A percentile compares a stretch with the other conserved stretches of the same genome.
Evolutionary conservation across 2,113 vertebrate genomes (phyloP).

Genomic region (Oryzias melastigma): DNA sequence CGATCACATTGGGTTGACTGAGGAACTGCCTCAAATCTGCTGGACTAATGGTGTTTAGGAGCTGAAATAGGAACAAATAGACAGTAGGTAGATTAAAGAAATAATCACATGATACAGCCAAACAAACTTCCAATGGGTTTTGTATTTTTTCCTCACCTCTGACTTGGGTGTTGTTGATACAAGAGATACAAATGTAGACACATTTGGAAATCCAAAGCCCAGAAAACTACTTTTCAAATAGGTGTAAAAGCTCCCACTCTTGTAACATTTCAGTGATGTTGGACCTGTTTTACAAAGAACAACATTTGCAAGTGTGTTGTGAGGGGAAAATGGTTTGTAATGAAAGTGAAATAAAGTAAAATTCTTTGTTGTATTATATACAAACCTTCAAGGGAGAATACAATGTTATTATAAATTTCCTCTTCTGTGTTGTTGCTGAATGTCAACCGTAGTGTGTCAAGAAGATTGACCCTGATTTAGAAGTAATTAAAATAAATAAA

Average conservation of each 20-base stretch:
- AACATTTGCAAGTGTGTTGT: background rate
- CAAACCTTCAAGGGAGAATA: slow-evolving; percentile 45
- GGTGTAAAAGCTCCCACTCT: slow-evolving; percentile 51
- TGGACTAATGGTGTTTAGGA: slow-evolving; percentile 60
- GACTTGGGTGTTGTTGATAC: slow-evolving; percentile 35
- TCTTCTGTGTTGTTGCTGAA: slow-evolving; percentile 36
- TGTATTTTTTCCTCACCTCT: slow-evolving; percentile 32
- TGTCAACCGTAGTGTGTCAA: slow-evolving; percentile 36
- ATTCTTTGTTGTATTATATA: no score
- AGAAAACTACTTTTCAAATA: slow-evolving; percentile 61
- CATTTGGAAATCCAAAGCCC: slow-evolving; percentile 60
- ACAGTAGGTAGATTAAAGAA: no score
- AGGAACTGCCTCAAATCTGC: slow-evolving; percentile 60
- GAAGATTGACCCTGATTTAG: slow-evolving; percentile 33
- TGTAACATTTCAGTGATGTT: slow-evolving; percentile 49
- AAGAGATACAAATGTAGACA: slow-evolving; percentile 54
- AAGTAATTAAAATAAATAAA: background rate
- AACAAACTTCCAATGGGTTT: no score
- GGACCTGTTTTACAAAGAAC: slow-evolving; percentile 32
- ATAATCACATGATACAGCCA: no score
- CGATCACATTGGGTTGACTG: slow-evolving; percentile 36
- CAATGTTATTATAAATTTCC: slow-evolving; percentile 32
- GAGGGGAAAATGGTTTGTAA: background rate
- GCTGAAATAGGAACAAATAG: slow-evolving; percentile 36
- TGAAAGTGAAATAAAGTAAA: no score